These are phyloP conservation scores for Geodia barretti DNA, from an alignment of 37 sponge, comb jelly and placozoan genomes.

Conservation along the genomic window DNA sequence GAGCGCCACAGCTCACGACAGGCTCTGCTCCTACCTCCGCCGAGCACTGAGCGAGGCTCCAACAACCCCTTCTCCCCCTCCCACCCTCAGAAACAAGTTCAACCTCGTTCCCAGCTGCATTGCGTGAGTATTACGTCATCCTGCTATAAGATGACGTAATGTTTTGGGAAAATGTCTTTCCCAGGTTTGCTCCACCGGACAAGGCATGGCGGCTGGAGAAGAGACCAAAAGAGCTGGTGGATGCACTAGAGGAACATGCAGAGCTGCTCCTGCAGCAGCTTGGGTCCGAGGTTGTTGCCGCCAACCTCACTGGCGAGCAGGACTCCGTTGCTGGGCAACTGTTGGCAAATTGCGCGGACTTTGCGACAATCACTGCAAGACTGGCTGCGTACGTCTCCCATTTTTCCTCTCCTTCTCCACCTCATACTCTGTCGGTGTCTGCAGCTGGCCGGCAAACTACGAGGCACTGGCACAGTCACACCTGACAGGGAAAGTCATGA, in stretches of 20 bases:
- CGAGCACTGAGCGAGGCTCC: conserved; percentile 28
- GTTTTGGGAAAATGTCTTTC: background rate
- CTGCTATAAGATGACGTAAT: background rate
- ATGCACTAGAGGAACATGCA: conserved; percentile 5
- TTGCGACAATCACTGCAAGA: conserved; percentile 3
- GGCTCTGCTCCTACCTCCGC: conserved; percentile 24
- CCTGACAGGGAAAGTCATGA: background rate
- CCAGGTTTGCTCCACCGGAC: conserved; percentile 37
- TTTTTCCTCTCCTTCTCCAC: background rate
- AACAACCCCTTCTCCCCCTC: no score
- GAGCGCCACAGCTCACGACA: conserved; percentile 15
- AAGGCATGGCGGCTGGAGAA: conserved; percentile 24
- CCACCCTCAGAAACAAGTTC: conserved; percentile 30
- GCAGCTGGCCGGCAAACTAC: conserved; percentile 16
- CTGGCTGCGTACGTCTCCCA: conserved; percentile 30
- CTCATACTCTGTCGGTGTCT: background rate
- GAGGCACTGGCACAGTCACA: background rate
- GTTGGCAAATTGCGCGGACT: background rate
- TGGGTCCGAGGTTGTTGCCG: background rate
- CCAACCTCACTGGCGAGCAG: background rate
- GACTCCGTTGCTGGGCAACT: background rate
- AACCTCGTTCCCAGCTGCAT: conserved; percentile 1
- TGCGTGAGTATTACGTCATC: conserved; percentile 20
- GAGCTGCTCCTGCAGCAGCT: conserved; percentile 3
- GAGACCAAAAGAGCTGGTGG: conserved; percentile 16